These are phyloP conservation scores for Ciconia maguari DNA, from an alignment of 2,113 vertebrate genomes.

Conservation along the genomic window DNA sequence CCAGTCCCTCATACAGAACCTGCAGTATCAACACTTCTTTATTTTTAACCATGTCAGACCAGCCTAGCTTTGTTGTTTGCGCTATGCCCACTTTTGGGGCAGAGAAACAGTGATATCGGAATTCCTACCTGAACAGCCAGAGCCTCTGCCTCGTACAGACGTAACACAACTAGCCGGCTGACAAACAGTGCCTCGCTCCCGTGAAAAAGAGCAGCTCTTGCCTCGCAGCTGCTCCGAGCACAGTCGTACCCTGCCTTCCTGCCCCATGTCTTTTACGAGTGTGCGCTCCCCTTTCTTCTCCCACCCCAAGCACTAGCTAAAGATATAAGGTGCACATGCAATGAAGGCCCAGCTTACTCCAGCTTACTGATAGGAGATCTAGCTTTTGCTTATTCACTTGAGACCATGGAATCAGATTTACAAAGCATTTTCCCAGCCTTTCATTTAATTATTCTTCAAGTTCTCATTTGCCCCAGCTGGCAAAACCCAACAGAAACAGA, in stretches of 20 bases:
- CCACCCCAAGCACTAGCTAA: background rate
- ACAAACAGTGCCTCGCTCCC: background rate
- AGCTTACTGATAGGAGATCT: background rate
- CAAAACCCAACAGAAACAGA: conserved; percentile 3
- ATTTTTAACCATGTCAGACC: background rate
- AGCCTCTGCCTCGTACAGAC: background rate
- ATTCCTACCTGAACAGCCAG: background rate
- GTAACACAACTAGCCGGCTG: background rate
- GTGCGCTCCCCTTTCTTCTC: background rate
- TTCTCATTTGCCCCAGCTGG: conserved; percentile 19
- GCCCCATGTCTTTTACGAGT: background rate
- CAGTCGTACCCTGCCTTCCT: background rate
- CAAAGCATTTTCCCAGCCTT: background rate
- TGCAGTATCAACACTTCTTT: background rate
- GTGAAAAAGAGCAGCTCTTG: background rate
- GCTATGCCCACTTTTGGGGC: background rate
- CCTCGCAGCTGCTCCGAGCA: accelerated
- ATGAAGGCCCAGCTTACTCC: background rate
- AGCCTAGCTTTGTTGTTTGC: background rate
- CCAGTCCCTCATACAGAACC: background rate
- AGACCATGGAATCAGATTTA: background rate
- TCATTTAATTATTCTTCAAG: conserved; percentile 18
- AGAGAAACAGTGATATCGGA: background rate
- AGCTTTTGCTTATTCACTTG: background rate
- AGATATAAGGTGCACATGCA: accelerated